Evolutionary conservation across 2,113 vertebrate genomes (phyloP).

Genomic region (Sapajus apella): DNA sequence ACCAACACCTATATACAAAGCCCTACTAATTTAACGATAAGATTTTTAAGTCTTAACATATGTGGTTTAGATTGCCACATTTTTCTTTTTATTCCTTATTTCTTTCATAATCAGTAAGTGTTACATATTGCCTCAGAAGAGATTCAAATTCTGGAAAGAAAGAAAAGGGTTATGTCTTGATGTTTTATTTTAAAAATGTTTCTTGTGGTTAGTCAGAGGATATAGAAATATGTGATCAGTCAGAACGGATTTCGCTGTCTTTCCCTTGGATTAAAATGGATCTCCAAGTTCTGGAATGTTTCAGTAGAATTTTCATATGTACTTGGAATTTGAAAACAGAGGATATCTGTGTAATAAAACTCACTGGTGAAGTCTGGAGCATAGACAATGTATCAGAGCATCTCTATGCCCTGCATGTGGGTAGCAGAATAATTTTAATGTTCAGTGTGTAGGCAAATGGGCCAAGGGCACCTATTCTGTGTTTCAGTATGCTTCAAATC

Average conservation of each 20-base stretch:
- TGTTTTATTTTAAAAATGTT: slow-evolving; percentile 24
- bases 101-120: neutral
- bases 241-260: neutral
- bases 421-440: neutral
- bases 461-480: neutral
- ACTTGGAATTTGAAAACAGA: neutral
- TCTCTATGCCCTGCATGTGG: neutral
- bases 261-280: slow-evolving; percentile 1
- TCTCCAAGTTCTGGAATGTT: neutral
- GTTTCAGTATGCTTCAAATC: neutral
- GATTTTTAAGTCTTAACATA: neutral
- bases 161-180: neutral
- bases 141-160: neutral
- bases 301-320: neutral
- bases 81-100: neutral
- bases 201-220: neutral
- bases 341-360: neutral
- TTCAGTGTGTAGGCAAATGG: neutral
- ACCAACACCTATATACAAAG: neutral
- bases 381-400: neutral
- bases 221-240: neutral
- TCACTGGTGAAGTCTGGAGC: neutral
- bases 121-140: neutral
- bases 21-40: neutral
- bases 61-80: neutral